Percentiles rank a stretch among this genome's conserved stretches.
These are phyloP conservation scores for Phoxinus phoxinus DNA, from an alignment of 2,113 vertebrate species.

Conservation along the genomic window DNA sequence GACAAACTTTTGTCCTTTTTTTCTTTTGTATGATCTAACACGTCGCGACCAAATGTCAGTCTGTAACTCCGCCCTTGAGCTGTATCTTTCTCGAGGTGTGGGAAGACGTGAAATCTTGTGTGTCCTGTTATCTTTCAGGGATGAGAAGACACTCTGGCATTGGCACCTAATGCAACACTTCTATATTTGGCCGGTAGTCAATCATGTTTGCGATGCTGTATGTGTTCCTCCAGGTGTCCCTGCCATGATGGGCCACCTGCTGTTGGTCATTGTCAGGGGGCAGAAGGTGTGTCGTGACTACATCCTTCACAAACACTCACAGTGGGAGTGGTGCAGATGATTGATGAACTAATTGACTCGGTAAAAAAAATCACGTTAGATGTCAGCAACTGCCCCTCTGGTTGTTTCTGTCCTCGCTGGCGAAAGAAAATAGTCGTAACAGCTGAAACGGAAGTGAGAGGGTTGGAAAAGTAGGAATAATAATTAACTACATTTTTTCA, in stretches of 20 bases:
- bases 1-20: constrained; percentile 8
- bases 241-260: constrained; percentile 23
- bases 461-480: constrained; percentile 46
- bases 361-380: neutral
- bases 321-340: constrained; percentile 2
- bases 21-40: neutral
- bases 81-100: constrained; percentile 40
- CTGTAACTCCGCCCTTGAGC: neutral
- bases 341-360: constrained; percentile 22
- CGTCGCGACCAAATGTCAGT: neutral
- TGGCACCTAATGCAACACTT: constrained; percentile 58
- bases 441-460: constrained; percentile 29
- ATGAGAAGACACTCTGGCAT: constrained; percentile 49
- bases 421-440: constrained; percentile 6
- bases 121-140: constrained; percentile 54
- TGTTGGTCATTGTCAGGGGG: constrained; percentile 27
- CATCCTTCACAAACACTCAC: constrained; percentile 14
- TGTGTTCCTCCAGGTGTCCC: constrained; percentile 42
- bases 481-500: constrained; percentile 65
- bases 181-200: constrained; percentile 60
- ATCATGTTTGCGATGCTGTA: constrained; percentile 62
- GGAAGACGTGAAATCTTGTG: constrained; percentile 57
- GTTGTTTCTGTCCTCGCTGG: constrained; percentile 10
- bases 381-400: neutral
- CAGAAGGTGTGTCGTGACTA: neutral